These are phyloP conservation scores for Camponotus pennsylvanicus DNA, from an alignment of 1,140 invertebrate species.

Conservation along the genomic window DNA sequence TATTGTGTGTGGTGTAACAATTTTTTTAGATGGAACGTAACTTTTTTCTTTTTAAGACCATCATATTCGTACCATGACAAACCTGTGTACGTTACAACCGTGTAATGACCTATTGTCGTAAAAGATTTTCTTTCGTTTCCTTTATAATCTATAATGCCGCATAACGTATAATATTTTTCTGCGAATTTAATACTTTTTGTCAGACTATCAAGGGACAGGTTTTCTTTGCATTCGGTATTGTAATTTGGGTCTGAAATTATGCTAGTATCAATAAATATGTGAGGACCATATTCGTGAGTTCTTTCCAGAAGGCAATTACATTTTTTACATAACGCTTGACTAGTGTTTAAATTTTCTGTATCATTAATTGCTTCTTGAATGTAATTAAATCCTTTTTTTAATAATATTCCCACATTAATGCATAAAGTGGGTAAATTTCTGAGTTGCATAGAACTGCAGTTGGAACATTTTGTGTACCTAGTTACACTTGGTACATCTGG, in stretches of 20 bases:
- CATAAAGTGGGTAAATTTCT: conserved; percentile 3
- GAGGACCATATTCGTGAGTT: not conserved
- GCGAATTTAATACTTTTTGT: not conserved
- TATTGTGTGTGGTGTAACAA: not conserved
- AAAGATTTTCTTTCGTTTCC: not conserved
- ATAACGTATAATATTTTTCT: not conserved
- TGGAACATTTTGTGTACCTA: not conserved
- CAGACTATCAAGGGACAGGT: not conserved
- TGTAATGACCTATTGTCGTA: not conserved
- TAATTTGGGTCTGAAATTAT: not conserved
- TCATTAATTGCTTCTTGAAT: conserved; percentile 1
- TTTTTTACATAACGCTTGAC: not conserved
- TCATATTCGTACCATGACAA: not conserved
- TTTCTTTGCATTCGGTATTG: not conserved
- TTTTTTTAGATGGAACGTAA: not conserved
- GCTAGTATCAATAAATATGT: not conserved
- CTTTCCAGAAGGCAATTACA: not conserved
- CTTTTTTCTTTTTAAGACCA: not conserved
- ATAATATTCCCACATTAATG: not conserved
- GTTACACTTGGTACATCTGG: conserved; percentile 1
- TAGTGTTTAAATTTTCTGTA: not conserved
- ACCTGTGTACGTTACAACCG: not conserved
- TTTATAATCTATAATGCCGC: not conserved
- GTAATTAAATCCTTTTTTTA: not conserved
- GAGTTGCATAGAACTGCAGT: not conserved